phyloP scores from a whole-genome alignment of 1,140 invertebrate species.

The Chymomyza costata region DNA sequence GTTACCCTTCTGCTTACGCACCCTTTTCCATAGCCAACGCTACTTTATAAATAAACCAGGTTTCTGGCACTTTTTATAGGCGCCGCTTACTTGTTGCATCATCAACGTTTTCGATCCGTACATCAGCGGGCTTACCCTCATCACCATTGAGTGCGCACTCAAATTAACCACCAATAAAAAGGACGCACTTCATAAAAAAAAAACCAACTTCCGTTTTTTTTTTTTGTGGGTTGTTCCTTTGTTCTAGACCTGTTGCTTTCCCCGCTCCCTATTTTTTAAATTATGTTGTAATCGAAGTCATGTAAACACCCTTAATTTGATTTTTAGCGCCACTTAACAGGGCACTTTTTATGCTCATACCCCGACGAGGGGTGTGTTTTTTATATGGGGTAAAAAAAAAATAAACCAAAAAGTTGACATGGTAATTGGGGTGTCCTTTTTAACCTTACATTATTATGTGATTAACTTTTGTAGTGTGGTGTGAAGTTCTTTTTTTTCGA shows the following conservation, averaged over 20 bases:
- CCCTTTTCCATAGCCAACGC: slow-evolving; percentile 8
- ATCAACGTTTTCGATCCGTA: slow-evolving; percentile 11
- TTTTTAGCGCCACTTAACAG: slow-evolving; percentile 65
- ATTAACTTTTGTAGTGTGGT: slow-evolving; percentile 34
- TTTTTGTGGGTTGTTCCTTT: neutral
- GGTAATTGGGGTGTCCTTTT: slow-evolving; percentile 47
- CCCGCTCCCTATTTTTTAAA: slow-evolving; percentile 30
- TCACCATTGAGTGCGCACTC: slow-evolving; percentile 50
- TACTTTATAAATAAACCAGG: slow-evolving; percentile 37
- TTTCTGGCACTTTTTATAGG: slow-evolving; percentile 4
- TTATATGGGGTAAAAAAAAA: slow-evolving; percentile 32
- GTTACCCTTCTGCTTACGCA: too few relatives aligned
- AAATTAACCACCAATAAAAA: slow-evolving; percentile 73
- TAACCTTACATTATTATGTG: slow-evolving; percentile 38
- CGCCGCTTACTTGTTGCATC: slow-evolving; percentile 51
- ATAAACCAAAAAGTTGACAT: slow-evolving; percentile 38
- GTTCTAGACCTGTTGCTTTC: slow-evolving; percentile 20
- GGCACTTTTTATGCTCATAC: slow-evolving; percentile 31
- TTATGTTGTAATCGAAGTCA: slow-evolving; percentile 55
- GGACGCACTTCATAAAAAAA: slow-evolving; percentile 66
- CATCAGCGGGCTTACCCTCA: slow-evolving; percentile 48
- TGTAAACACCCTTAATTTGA: slow-evolving; percentile 62
- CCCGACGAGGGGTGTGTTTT: slow-evolving; percentile 48
- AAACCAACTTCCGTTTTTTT: slow-evolving; percentile 61
- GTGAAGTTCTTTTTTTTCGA: too few relatives aligned